A percentile compares a stretch with the other conserved stretches of the same genome.
Conservation (phyloP, 2,113 vertebrate genomes). For the Pelecanoides urinatrix region DNA sequence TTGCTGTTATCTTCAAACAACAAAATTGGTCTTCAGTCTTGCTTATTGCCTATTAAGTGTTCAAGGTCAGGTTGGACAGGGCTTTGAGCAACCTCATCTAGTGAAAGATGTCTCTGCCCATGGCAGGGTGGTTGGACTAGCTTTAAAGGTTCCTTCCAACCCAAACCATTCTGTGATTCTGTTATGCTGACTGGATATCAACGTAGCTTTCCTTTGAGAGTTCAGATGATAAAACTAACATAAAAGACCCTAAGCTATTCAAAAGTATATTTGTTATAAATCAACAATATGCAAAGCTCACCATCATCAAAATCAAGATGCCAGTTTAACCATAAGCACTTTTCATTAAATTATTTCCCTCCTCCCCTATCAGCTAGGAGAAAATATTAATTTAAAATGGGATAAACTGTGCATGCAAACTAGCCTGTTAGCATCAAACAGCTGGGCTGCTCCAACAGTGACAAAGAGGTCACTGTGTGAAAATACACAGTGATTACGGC, state of each 20-base stretch:
- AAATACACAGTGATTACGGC: constrained; percentile 32
- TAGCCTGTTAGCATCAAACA: background rate
- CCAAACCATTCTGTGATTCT: background rate
- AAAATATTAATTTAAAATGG: background rate
- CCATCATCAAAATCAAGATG: background rate
- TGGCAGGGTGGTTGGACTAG: background rate
- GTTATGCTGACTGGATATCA: background rate
- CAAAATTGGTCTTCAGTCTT: background rate
- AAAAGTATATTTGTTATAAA: background rate
- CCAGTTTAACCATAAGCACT: background rate
- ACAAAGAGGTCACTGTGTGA: constrained; percentile 47
- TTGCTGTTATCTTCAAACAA: background rate
- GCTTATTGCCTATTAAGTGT: background rate
- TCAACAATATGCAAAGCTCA: background rate
- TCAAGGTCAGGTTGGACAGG: background rate
- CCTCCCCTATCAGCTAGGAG: background rate
- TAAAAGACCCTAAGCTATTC: background rate
- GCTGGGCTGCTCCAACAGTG: constrained; percentile 29
- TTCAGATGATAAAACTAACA: background rate
- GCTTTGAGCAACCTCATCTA: background rate
- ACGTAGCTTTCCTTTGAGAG: background rate
- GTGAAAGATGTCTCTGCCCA: background rate
- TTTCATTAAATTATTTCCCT: background rate
- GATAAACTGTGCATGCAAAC: background rate
- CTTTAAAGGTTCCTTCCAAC: background rate